Conservation (phyloP, 2,888 invertebrate species). For the Ophion costatus region DNA sequence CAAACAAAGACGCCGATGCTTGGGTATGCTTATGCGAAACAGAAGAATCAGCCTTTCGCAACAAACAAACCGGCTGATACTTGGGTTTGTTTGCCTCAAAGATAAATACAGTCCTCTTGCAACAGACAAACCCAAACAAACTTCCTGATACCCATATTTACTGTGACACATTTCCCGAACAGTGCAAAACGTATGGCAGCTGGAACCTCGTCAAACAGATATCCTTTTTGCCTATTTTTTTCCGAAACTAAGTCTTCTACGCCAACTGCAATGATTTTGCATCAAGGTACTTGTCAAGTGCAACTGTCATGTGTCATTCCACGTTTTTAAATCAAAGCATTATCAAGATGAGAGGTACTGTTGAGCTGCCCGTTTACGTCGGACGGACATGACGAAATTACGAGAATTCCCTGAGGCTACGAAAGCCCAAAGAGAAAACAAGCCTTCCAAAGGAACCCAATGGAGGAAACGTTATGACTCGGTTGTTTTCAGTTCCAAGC, state of each 20-base stretch:
- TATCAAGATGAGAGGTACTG: neutral
- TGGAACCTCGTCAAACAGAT: neutral
- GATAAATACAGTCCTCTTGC: neutral
- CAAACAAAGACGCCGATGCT: neutral
- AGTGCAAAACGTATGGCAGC: too few species aligned
- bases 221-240: neutral
- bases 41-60: neutral
- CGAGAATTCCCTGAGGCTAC: neutral
- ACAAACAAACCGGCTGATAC: neutral
- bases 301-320: neutral
- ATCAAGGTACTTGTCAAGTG: neutral
- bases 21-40: neutral
- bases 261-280: neutral
- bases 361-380: too few species aligned
- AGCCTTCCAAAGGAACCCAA: neutral
- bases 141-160: neutral
- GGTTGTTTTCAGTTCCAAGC: neutral
- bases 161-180: too few species aligned
- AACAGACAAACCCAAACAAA: neutral
- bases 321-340: neutral
- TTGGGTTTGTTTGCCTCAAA: neutral
- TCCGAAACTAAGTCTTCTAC: neutral
- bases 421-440: neutral
- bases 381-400: neutral
- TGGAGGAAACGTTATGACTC: neutral